phyloP scores from a whole-genome alignment of 2,113 vertebrate genomes.

The Oenanthe oenanthe region DNA sequence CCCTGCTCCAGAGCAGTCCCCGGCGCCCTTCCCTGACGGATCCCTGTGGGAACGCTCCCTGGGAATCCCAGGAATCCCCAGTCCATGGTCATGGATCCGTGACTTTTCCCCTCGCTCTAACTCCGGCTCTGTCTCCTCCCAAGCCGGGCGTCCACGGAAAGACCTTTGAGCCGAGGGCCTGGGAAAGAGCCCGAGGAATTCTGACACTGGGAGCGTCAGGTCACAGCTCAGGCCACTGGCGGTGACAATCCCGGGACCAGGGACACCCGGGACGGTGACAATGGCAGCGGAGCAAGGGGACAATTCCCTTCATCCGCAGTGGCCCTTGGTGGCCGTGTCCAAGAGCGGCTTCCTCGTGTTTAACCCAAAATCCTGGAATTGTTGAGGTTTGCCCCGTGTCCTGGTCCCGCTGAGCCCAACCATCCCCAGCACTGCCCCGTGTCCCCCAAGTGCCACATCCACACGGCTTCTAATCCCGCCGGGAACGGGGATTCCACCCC shows the following conservation, averaged over 20 bases:
- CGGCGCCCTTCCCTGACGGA: background rate
- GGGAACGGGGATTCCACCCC: background rate
- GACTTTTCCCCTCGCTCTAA: background rate
- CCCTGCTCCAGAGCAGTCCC: background rate
- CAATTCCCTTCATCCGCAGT: background rate
- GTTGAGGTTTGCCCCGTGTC: too few species aligned
- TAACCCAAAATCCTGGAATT: background rate
- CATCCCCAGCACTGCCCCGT: background rate
- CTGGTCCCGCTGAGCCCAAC: background rate
- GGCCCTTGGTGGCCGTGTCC: background rate
- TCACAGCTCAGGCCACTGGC: background rate
- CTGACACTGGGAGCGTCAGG: background rate
- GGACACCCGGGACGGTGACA: background rate
- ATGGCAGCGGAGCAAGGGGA: background rate
- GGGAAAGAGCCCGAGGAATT: background rate
- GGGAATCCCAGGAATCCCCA: background rate
- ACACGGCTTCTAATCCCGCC: rapidly evolving
- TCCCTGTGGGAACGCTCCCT: background rate
- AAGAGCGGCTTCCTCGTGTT: background rate
- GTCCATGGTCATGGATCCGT: too few species aligned
- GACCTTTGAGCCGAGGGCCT: background rate
- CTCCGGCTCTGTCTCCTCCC: conserved; percentile 17
- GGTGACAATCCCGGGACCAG: background rate
- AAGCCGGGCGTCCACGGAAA: background rate
- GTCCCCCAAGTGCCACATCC: background rate